A percentile compares a stretch with the other conserved stretches of the same genome.
These are phyloP conservation scores for Eulacestoma nigropectus DNA, from an alignment of 2,113 vertebrate species.

Conservation along the genomic window DNA sequence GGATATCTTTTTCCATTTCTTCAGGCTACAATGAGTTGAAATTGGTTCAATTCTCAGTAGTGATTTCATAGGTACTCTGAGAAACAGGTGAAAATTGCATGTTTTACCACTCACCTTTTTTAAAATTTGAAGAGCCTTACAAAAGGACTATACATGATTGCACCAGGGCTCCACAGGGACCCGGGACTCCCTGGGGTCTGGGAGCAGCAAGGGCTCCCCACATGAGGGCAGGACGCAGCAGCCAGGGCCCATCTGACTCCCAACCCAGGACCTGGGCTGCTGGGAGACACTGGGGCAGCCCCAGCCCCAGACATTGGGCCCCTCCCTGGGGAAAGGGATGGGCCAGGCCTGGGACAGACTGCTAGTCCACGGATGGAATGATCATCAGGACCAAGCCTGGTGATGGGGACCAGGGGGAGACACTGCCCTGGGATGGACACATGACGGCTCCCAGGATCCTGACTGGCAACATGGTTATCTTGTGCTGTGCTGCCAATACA, in stretches of 20 bases:
- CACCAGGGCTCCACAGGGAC: fast-evolving
- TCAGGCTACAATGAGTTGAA: background rate
- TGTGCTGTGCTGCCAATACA: background rate
- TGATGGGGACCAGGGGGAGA: background rate
- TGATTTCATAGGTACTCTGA: background rate
- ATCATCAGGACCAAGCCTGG: background rate
- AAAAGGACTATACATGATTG: background rate
- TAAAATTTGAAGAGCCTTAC: background rate
- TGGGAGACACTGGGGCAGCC: background rate
- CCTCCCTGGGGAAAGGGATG: background rate
- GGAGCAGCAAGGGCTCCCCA: fast-evolving
- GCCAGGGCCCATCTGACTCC: background rate
- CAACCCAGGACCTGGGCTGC: background rate
- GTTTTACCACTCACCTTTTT: background rate
- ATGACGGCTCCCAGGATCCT: fast-evolving
- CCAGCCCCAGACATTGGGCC: fast-evolving
- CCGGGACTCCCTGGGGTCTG: background rate
- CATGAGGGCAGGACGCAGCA: background rate
- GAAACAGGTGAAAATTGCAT: background rate
- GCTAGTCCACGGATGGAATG: fast-evolving
- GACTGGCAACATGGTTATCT: fast-evolving
- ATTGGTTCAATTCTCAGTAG: background rate
- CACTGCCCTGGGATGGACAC: background rate
- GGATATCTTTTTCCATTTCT: background rate
- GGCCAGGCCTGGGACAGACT: background rate